Percentiles rank a stretch among this genome's conserved stretches.
Conservation (phyloP, 2,797 vertebrate genomes). For the Coluber constrictor region DNA sequence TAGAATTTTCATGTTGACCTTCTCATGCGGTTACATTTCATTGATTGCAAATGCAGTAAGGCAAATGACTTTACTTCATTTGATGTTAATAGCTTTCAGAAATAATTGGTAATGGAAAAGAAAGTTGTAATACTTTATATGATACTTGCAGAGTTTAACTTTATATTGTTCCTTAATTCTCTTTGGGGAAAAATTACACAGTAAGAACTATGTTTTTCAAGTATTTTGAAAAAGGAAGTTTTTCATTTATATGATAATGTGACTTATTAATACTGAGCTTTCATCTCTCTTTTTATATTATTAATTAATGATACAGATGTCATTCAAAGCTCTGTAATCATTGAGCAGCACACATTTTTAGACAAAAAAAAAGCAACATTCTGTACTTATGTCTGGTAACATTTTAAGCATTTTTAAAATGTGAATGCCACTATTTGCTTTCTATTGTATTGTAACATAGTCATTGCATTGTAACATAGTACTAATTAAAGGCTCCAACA, state of each 20-base stretch:
- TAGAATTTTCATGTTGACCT: not conserved
- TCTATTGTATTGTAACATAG: not conserved
- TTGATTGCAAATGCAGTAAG: conserved; percentile 12
- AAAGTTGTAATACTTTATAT: conserved; percentile 13
- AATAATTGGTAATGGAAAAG: conserved; percentile 14
- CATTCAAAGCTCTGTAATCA: conserved; percentile 13
- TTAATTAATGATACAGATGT: conserved; percentile 30
- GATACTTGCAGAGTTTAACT: conserved; percentile 28
- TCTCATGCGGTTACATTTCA: not conserved
- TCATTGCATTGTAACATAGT: not conserved
- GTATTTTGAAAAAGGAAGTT: conserved; percentile 30
- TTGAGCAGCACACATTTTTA: conserved; percentile 12
- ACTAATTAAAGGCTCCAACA: not conserved
- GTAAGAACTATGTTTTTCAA: conserved; percentile 37
- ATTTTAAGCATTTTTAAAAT: not conserved
- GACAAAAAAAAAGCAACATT: not conserved
- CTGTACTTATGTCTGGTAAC: not conserved
- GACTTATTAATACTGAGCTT: not conserved
- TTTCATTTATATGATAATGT: not conserved
- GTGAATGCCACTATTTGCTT: not conserved
- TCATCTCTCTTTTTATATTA: conserved; percentile 13
- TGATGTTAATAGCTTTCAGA: conserved; percentile 11
- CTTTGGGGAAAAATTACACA: conserved; percentile 14
- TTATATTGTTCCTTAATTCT: conserved; percentile 34
- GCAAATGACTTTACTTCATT: conserved; percentile 11